These are phyloP conservation scores for Branchipolynoe longqiensis DNA, from an alignment of 2,888 invertebrate genomes.

Conservation along the genomic window DNA sequence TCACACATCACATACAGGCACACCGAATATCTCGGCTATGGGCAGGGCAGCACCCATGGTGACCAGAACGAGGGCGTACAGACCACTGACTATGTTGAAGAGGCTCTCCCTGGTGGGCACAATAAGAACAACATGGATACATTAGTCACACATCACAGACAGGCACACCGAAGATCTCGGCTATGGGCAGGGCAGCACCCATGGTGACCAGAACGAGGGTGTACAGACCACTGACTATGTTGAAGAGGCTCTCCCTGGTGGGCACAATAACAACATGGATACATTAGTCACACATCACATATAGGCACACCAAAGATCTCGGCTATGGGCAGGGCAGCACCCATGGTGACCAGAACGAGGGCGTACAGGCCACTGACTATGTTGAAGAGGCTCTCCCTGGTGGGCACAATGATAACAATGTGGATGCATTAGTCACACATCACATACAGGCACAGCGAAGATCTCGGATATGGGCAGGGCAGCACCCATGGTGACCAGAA, in stretches of 20 bases:
- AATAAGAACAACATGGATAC: background rate
- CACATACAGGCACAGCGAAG: constrained; percentile 56
- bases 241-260: constrained; percentile 73
- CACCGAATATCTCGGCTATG: constrained; percentile 89
- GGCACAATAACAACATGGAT: background rate
- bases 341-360: constrained; percentile 95
- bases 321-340: constrained; percentile 96
- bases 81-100: constrained; percentile 87
- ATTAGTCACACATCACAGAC: no score
- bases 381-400: constrained; percentile 73
- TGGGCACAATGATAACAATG: constrained; percentile 42
- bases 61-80: constrained; percentile 95
- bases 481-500: constrained; percentile 96
- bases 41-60: constrained; percentile 98
- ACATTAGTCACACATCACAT: no score
- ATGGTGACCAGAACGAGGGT: constrained; percentile 95
- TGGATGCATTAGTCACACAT: background rate
- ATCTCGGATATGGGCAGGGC: constrained; percentile 97
- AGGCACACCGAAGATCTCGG: constrained; percentile 85
- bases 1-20: constrained; percentile 29
- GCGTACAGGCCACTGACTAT: constrained; percentile 94
- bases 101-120: constrained; percentile 70
- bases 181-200: constrained; percentile 97
- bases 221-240: constrained; percentile 91
- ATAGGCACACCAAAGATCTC: constrained; percentile 84